These are phyloP conservation scores for Ornithorhynchus anatinus DNA, from an alignment of 2,113 vertebrate genomes.

Conservation along the genomic window DNA sequence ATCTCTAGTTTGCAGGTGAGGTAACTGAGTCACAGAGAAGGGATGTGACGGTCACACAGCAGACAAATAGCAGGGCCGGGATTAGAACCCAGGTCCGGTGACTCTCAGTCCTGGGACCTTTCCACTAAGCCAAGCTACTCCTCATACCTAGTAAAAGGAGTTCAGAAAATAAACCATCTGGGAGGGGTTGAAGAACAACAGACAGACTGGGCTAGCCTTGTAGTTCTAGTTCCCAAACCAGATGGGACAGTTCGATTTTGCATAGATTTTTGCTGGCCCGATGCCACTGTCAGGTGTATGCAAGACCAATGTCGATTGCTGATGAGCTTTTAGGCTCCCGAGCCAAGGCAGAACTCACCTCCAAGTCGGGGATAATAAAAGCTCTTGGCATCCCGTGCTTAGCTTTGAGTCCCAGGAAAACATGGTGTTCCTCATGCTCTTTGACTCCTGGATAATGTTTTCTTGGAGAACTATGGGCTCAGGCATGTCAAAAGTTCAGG, in stretches of 20 bases:
- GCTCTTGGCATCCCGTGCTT: neutral
- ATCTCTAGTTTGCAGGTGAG: no score
- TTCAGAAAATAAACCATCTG: neutral
- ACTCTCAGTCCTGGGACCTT: no score
- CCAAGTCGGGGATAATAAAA: neutral
- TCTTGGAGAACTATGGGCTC: neutral
- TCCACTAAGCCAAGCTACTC: no score
- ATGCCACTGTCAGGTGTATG: neutral
- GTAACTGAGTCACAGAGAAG: no score
- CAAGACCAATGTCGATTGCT: neutral
- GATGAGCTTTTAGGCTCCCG: neutral
- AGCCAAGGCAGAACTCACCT: neutral
- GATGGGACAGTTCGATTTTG: constrained; percentile 6
- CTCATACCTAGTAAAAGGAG: neutral
- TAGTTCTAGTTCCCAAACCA: constrained; percentile 44
- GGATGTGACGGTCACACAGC: no score
- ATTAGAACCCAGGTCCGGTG: no score
- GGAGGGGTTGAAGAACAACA: constrained; percentile 14
- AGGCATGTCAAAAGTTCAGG: neutral
- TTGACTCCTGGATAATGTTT: neutral
- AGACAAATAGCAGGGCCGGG: no score
- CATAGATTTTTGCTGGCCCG: neutral
- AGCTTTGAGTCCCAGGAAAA: neutral
- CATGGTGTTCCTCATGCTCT: neutral
- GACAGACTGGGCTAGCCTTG: neutral